These are phyloP conservation scores for Choristoneura rosaceana DNA, from an alignment of 2,888 invertebrate species.

Conservation along the genomic window DNA sequence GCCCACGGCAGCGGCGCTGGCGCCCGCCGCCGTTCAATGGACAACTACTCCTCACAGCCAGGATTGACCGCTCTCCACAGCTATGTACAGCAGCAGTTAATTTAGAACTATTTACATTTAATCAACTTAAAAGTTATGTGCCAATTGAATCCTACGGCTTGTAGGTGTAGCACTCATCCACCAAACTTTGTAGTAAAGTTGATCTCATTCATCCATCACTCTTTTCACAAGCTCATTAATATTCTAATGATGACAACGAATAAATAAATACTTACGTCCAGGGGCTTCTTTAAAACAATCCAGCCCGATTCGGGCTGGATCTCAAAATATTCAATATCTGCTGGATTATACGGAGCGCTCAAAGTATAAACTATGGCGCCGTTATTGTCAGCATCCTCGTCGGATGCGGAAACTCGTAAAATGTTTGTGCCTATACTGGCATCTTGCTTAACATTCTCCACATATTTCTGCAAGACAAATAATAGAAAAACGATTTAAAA, in stretches of 20 bases:
- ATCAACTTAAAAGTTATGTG: conserved; percentile 78
- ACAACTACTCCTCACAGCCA: conserved; percentile 85
- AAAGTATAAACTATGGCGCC: conserved; percentile 97
- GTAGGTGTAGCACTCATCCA: conserved; percentile 85
- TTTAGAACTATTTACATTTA: conserved; percentile 84
- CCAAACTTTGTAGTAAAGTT: conserved; percentile 82
- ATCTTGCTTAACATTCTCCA: conserved; percentile 98
- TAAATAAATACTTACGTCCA: conserved; percentile 94
- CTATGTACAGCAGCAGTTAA: conserved; percentile 83
- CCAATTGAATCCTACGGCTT: conserved; percentile 85
- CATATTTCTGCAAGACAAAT: conserved; percentile 93
- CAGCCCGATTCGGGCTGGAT: conserved; percentile 99
- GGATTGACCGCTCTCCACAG: conserved; percentile 81
- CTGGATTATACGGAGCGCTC: conserved; percentile 94
- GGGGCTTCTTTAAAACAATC: conserved; percentile 97
- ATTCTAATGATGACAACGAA: conserved; percentile 48
- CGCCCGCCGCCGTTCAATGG: conserved; percentile 72
- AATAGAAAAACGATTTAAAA: conserved; percentile 45
- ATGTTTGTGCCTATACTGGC: conserved; percentile 98
- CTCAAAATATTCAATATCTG: conserved; percentile 97
- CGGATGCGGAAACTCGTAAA: conserved; percentile 96
- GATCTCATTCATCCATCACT: conserved; percentile 79
- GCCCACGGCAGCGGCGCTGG: conserved; percentile 61
- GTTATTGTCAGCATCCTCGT: conserved; percentile 98
- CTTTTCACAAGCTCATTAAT: conserved; percentile 67